phyloP scores from a whole-genome alignment of 2,888 invertebrate species.

The Nyleta sp. region DNA sequence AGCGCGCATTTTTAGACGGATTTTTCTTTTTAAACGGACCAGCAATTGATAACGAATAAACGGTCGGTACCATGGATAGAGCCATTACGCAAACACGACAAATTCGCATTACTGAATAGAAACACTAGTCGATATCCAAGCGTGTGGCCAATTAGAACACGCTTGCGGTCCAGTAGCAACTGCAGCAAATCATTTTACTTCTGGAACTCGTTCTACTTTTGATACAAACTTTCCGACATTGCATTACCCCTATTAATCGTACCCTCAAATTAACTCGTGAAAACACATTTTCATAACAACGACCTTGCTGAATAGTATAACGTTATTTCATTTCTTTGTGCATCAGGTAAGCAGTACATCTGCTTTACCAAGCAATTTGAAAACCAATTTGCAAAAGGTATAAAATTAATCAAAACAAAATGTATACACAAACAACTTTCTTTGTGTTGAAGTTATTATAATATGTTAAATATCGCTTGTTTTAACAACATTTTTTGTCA shows the following conservation, averaged over 20 bases:
- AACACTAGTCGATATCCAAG: conserved; percentile 56
- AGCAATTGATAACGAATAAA: conserved; percentile 26
- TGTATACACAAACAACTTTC: no score
- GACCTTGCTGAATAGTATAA: conserved; percentile 29
- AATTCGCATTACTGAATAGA: conserved; percentile 53
- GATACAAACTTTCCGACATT: conserved; percentile 52
- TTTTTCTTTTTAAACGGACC: background rate
- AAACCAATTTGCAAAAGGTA: conserved; percentile 7
- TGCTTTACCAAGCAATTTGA: conserved; percentile 2
- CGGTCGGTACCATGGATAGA: conserved; percentile 19
- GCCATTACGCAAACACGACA: conserved; percentile 46
- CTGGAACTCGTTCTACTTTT: conserved; percentile 46
- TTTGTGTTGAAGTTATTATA: no score
- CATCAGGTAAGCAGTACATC: conserved; percentile 56
- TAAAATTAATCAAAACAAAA: background rate
- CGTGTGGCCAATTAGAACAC: conserved; percentile 59
- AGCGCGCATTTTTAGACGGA: background rate
- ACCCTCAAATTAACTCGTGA: conserved; percentile 55
- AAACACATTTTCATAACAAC: conserved; percentile 60
- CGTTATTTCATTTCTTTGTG: conserved; percentile 29
- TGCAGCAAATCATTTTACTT: conserved; percentile 61
- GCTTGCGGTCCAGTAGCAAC: conserved; percentile 52
- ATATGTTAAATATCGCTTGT: no score
- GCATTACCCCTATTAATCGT: conserved; percentile 49
- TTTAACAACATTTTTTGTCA: no score